Conservation (phyloP, 2,797 vertebrate species). For the Falco naumanni region DNA sequence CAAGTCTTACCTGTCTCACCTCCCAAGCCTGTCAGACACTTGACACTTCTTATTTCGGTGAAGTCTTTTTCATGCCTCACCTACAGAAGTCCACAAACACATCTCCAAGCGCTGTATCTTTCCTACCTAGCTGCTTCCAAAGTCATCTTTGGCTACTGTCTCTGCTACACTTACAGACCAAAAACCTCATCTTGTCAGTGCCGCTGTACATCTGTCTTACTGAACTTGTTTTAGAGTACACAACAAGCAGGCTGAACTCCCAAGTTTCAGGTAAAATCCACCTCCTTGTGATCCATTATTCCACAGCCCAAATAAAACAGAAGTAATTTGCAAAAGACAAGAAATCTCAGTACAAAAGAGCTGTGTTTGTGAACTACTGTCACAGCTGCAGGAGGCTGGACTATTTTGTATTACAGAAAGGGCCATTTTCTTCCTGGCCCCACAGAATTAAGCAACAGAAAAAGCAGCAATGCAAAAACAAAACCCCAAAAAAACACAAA, state of each 20-base stretch:
- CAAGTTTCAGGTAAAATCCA: not conserved
- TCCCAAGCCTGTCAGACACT: not conserved
- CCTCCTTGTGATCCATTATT: not conserved
- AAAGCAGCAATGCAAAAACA: not conserved
- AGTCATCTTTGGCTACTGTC: not conserved
- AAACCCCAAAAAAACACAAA: not conserved
- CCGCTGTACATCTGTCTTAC: not conserved
- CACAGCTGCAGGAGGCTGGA: not conserved
- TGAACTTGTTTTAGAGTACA: not conserved
- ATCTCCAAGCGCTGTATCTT: not conserved
- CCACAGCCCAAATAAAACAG: not conserved
- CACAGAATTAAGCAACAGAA: not conserved
- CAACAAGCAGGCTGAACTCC: not conserved
- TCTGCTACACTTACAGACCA: not conserved
- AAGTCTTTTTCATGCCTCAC: not conserved
- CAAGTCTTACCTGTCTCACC: not conserved
- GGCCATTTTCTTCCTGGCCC: not conserved
- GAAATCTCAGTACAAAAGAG: not conserved
- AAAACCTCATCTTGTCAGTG: not conserved
- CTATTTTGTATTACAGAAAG: not conserved
- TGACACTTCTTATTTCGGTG: not conserved
- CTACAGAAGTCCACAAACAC: not conserved
- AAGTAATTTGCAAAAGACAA: not conserved
- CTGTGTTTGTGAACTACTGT: not conserved
- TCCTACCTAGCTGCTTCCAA: not conserved